Evolutionary conservation across 2,113 vertebrate species (phyloP).

Genomic region (Gobius niger): DNA sequence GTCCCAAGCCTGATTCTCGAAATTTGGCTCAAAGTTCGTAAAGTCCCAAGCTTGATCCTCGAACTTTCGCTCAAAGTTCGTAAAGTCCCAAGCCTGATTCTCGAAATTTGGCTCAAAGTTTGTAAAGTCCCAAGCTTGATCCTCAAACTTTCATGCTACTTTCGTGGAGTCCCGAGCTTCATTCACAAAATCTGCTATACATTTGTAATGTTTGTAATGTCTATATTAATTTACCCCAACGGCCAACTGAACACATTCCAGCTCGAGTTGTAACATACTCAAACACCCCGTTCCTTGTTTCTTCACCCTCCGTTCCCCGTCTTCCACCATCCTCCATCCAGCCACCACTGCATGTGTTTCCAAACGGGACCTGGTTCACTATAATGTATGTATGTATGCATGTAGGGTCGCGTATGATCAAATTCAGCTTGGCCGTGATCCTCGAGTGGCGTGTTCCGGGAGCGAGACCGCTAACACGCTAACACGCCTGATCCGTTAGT

Average conservation of each 20-base stretch:
- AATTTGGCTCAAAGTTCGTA: no score
- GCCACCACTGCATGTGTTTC: constrained; percentile 2
- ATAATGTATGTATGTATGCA: constrained; percentile 21
- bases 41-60: no score
- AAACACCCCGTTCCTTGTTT: background rate
- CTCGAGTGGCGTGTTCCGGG: constrained; percentile 11
- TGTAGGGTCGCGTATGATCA: constrained; percentile 32
- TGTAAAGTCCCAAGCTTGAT: no score
- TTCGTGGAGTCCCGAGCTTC: no score
- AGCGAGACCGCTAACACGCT: background rate
- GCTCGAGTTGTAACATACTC: background rate
- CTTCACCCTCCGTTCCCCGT: background rate
- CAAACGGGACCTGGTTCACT: constrained; percentile 15
- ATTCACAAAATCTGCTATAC: no score
- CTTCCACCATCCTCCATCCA: constrained; percentile 13
- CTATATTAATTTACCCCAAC: background rate
- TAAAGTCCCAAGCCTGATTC: no score
- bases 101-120: no score
- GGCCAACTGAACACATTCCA: constrained; percentile 4
- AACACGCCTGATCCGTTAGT: constrained; percentile 38
- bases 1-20: no score
- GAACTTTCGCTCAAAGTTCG: no score
- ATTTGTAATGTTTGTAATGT: background rate
- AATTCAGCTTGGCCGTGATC: constrained; percentile 29
- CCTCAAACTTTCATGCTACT: no score